These are phyloP conservation scores for Crossocerus cetratus DNA, from an alignment of 2,888 invertebrate genomes.

Conservation along the genomic window DNA sequence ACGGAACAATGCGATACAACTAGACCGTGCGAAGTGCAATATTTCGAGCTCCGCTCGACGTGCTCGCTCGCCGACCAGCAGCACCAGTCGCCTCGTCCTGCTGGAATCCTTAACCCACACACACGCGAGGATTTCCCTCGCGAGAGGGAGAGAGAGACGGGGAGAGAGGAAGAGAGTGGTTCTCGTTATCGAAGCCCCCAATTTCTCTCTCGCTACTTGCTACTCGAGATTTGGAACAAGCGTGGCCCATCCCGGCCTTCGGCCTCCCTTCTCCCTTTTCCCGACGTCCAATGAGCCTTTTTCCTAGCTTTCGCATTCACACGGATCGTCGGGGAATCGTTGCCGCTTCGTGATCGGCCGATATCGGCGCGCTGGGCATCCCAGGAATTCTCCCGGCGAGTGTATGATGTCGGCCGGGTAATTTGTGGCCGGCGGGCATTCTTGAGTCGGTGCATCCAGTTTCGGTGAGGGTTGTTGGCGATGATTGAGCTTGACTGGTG, in stretches of 20 bases:
- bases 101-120: constrained; percentile 7
- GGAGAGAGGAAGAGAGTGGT: background rate
- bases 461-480: too few relatives aligned
- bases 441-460: too few relatives aligned
- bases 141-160: background rate
- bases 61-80: constrained; percentile 20
- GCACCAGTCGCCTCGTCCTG: background rate
- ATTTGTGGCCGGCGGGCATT: too few relatives aligned
- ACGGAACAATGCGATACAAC: constrained; percentile 61
- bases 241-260: background rate
- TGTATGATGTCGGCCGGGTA: too few relatives aligned
- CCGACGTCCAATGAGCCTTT: background rate
- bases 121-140: constrained; percentile 1
- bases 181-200: constrained; percentile 2
- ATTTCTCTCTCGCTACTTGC: background rate
- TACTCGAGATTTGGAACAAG: constrained; percentile 6
- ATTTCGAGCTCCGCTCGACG: constrained; percentile 44
- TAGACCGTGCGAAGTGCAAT: constrained; percentile 66
- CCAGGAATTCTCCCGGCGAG: background rate
- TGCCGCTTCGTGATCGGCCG: background rate
- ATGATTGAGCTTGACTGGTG: too few relatives aligned
- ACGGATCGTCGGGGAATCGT: background rate
- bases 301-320: background rate
- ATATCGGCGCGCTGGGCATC: background rate
- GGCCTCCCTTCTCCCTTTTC: background rate